Conservation (phyloP, 37 sponge, comb jelly and placozoan genomes). For the Ianthella basta region DNA sequence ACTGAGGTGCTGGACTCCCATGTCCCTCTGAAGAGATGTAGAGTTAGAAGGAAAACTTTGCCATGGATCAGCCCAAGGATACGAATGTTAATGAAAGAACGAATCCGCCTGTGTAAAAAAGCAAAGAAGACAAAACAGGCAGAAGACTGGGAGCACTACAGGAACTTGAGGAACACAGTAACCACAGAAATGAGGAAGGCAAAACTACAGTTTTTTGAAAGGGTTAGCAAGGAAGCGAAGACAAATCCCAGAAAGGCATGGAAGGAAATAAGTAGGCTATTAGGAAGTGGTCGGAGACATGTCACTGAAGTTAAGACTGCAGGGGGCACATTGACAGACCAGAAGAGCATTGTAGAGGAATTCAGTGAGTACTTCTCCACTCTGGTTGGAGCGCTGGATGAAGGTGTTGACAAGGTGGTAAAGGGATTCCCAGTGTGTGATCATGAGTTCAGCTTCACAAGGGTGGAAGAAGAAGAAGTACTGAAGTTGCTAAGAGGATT, state of each 20-base stretch:
- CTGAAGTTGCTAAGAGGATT: background rate
- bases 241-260: slow-evolving; percentile 36
- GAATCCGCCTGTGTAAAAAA: background rate
- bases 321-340: background rate
- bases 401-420: background rate
- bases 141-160: slow-evolving; percentile 38
- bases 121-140: slow-evolving; percentile 20
- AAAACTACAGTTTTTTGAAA: slow-evolving; percentile 9
- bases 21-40: background rate
- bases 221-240: background rate
- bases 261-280: slow-evolving; percentile 16
- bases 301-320: slow-evolving; percentile 4
- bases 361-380: slow-evolving; percentile 29
- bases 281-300: background rate
- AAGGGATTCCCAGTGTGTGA: background rate
- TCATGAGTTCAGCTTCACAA: slow-evolving; percentile 7
- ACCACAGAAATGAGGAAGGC: slow-evolving; percentile 9
- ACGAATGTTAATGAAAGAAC: background rate
- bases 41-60: slow-evolving; percentile 20
- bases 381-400: background rate
- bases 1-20: background rate
- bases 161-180: background rate
- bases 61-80: slow-evolving; percentile 36
- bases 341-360: slow-evolving; percentile 29
- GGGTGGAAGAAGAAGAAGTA: slow-evolving; percentile 27